phyloP scores from a whole-genome alignment of 2,113 vertebrate species.

The Neodontobutis hainanensis region DNA sequence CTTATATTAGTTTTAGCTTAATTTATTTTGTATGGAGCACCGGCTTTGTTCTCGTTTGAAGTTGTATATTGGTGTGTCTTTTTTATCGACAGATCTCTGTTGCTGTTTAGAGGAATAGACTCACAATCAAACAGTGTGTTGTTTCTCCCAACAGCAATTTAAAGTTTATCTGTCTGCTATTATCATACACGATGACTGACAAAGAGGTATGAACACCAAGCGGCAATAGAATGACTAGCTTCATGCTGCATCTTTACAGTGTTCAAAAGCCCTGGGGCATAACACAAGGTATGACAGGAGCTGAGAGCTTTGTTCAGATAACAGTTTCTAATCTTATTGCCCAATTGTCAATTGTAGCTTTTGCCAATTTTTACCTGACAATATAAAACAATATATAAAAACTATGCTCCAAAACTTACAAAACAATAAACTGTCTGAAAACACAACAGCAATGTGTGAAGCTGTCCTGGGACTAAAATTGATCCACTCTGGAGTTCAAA shows the following conservation, averaged over 20 bases:
- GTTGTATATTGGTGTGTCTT: background rate
- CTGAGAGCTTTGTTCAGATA: background rate
- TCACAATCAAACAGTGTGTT: background rate
- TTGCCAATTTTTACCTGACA: background rate
- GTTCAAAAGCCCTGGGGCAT: background rate
- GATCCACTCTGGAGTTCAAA: no score
- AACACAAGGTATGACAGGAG: background rate
- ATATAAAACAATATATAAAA: no score
- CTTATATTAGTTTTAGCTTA: background rate
- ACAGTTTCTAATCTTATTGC: background rate
- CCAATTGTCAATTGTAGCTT: background rate
- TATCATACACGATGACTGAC: background rate
- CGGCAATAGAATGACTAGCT: background rate
- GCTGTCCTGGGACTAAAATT: no score
- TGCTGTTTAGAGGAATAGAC: constrained; percentile 18
- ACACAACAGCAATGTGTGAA: no score
- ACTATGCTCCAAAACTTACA: no score
- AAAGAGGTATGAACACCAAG: background rate
- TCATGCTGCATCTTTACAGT: background rate
- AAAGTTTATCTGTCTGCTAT: constrained; percentile 2
- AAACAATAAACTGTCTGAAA: no score
- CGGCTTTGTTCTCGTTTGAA: background rate
- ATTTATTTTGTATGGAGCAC: background rate
- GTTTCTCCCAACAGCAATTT: background rate
- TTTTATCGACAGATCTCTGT: background rate